These are phyloP conservation scores for Lepidonotus clava DNA, from an alignment of 2,888 invertebrate genomes.

Conservation along the genomic window DNA sequence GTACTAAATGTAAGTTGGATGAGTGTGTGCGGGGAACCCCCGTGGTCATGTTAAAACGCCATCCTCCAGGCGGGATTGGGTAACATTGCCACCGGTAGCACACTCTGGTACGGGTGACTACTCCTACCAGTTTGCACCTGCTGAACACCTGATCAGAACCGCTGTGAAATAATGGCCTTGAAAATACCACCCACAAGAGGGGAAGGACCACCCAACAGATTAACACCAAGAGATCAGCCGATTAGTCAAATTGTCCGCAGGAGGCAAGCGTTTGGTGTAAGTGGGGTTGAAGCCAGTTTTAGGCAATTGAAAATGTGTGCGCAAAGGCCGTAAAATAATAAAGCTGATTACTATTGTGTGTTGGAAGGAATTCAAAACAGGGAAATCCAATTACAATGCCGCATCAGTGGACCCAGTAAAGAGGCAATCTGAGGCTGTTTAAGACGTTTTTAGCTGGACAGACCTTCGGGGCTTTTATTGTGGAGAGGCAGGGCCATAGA, in stretches of 20 bases:
- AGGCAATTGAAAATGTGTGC: too few relatives aligned
- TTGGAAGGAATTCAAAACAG: neutral
- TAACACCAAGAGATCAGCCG: neutral
- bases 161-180: neutral
- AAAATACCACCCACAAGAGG: too few relatives aligned
- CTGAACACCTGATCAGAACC: neutral
- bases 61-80: neutral
- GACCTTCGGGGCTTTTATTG: too few relatives aligned
- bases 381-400: neutral
- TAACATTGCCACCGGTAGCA: neutral
- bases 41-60: neutral
- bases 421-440: constrained; percentile 10
- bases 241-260: neutral
- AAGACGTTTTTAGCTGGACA: neutral
- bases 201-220: neutral
- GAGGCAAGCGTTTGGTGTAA: too few relatives aligned
- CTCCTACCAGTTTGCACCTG: constrained; percentile 38
- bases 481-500: too few relatives aligned
- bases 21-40: neutral
- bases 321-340: too few relatives aligned
- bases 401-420: neutral
- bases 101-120: neutral
- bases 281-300: too few relatives aligned
- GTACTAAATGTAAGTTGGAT: too few relatives aligned
- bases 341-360: constrained; percentile 1